Conservation (phyloP, 2,113 vertebrate genomes). For the Bubo scandiacus region DNA sequence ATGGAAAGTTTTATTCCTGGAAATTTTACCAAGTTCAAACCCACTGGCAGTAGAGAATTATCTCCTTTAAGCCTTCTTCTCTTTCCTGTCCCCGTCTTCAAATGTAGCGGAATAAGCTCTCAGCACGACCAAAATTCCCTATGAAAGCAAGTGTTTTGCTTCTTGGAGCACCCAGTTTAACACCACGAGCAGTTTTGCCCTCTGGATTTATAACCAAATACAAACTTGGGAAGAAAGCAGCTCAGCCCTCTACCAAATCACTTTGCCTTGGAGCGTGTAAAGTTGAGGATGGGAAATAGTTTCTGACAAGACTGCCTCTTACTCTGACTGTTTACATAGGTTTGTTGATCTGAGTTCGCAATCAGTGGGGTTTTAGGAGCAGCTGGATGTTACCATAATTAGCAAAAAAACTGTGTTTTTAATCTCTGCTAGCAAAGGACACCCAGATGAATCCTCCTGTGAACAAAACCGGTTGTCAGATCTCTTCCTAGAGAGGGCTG, state of each 20-base stretch:
- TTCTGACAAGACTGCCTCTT: neutral
- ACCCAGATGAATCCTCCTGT: constrained; percentile 18
- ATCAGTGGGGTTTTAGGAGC: neutral
- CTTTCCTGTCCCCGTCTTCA: neutral
- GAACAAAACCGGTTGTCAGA: neutral
- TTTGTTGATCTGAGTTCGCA: neutral
- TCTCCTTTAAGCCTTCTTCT: neutral
- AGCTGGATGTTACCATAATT: constrained; percentile 40
- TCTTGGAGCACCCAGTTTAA: neutral
- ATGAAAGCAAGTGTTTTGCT: neutral
- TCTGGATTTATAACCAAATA: neutral
- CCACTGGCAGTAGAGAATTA: neutral
- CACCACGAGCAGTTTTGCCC: neutral
- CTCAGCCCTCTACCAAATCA: neutral
- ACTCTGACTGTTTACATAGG: neutral
- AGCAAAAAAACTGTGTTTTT: neutral
- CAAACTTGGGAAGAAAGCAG: neutral
- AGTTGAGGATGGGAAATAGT: neutral
- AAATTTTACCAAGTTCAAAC: neutral
- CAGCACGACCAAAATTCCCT: neutral
- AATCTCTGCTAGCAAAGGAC: constrained; percentile 6
- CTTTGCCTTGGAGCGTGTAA: neutral
- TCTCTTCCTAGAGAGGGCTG: constrained; percentile 14
- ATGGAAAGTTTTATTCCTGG: neutral
- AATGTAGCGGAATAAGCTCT: neutral